phyloP scores from a whole-genome alignment of 2,797 vertebrate genomes.

The Hapalemur alaotrensis region DNA sequence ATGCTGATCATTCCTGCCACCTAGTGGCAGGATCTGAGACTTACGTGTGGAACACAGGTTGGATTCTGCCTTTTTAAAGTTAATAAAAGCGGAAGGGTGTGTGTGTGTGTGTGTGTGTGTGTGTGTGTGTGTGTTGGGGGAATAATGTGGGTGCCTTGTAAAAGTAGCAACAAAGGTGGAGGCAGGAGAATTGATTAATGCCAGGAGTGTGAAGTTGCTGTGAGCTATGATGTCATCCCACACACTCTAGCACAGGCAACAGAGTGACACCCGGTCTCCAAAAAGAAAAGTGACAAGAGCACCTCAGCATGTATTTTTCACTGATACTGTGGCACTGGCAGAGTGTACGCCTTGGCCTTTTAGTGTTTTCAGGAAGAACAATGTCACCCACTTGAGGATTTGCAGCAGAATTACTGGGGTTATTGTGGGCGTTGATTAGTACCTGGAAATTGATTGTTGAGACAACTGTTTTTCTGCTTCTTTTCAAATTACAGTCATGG shows the following conservation, averaged over 20 bases:
- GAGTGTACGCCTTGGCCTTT: neutral
- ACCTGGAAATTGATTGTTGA: neutral
- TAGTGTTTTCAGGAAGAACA: neutral
- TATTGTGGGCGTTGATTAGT: neutral
- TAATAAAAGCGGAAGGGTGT: neutral
- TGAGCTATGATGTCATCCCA: neutral
- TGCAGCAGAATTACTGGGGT: neutral
- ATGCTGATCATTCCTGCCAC: slow-evolving; percentile 54
- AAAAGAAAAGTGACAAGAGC: neutral
- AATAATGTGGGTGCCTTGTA: neutral
- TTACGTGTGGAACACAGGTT: neutral
- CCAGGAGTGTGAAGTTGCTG: neutral
- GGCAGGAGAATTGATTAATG: neutral
- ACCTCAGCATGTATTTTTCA: neutral
- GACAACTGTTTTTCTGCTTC: neutral
- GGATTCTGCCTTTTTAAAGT: neutral
- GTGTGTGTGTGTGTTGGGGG: neutral
- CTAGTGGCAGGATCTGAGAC: slow-evolving; percentile 46
- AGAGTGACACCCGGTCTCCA: neutral
- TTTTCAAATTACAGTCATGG: neutral
- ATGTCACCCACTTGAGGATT: neutral
- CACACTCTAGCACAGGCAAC: neutral
- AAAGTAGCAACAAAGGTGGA: neutral
- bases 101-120: neutral
- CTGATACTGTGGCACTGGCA: neutral